phyloP scores from a whole-genome alignment of 2,113 vertebrate genomes.

The Uria aalge region DNA sequence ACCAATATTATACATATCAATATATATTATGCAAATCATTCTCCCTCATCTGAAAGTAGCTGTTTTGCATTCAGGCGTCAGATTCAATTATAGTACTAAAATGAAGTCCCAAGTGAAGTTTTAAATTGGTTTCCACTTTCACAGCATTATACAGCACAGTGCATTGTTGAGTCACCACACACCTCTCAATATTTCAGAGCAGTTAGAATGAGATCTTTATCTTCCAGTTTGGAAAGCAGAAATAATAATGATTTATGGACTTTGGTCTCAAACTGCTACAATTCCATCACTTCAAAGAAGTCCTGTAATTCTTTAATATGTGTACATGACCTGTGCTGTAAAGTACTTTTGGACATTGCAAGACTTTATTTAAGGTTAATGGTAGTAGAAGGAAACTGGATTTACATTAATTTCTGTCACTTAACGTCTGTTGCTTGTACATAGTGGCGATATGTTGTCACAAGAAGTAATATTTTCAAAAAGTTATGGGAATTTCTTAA shows the following conservation, averaged over 20 bases:
- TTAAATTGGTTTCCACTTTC: background rate
- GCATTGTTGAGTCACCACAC: background rate
- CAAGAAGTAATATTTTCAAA: background rate
- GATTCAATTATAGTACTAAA: slow-evolving; percentile 8
- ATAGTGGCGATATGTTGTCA: background rate
- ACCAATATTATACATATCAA: background rate
- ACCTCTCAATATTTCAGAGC: background rate
- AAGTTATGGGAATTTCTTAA: background rate
- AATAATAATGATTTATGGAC: background rate
- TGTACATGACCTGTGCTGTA: background rate
- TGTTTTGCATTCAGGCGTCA: slow-evolving; percentile 13
- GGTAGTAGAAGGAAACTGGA: background rate
- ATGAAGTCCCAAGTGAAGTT: background rate
- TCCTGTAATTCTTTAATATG: background rate
- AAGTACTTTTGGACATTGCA: background rate
- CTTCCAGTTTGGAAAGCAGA: background rate
- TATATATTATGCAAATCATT: background rate
- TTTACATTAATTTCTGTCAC: background rate
- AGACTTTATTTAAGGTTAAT: background rate
- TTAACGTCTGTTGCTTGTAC: background rate
- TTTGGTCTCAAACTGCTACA: background rate
- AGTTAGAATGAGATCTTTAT: background rate
- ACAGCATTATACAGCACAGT: background rate
- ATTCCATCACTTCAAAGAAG: background rate
- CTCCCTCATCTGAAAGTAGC: background rate